Evolutionary conservation across 2,113 vertebrate genomes (phyloP).

Genomic region (Paramisgurnus dabryanus): DNA sequence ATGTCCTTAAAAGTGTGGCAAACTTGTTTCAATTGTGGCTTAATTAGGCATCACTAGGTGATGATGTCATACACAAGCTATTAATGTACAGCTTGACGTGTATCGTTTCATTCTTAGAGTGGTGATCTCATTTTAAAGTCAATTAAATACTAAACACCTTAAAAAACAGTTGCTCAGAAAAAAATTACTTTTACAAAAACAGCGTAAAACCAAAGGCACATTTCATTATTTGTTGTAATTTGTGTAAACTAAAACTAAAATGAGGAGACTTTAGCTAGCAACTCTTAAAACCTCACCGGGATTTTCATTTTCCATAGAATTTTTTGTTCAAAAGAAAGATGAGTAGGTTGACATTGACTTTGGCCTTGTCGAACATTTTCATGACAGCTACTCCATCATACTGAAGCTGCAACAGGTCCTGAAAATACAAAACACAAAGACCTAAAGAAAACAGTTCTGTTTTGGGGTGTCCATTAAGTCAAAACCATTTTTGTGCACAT

Average conservation of each 20-base stretch:
- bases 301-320: conserved; percentile 92
- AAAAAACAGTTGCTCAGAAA: conserved; percentile 27
- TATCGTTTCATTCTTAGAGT: neutral
- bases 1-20: conserved; percentile 25
- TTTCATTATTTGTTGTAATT: conserved; percentile 21
- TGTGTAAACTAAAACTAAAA: conserved; percentile 23
- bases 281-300: neutral
- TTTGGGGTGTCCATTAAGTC: neutral
- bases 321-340: conserved; percentile 98
- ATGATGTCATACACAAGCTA: neutral
- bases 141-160: neutral
- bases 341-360: conserved; percentile 96
- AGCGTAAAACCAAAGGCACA: conserved; percentile 61
- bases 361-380: conserved; percentile 98
- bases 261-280: neutral
- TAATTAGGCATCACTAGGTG: conserved; percentile 7
- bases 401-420: conserved; percentile 98
- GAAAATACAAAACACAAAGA: conserved; percentile 33
- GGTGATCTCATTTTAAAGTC: neutral
- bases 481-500: neutral
- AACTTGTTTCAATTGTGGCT: conserved; percentile 39
- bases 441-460: neutral
- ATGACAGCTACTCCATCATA: conserved; percentile 98
- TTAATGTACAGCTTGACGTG: conserved; percentile 30
- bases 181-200: conserved; percentile 39